Evolutionary conservation across 2,888 invertebrate genomes (phyloP).

Genomic region (Euclidia mi): DNA sequence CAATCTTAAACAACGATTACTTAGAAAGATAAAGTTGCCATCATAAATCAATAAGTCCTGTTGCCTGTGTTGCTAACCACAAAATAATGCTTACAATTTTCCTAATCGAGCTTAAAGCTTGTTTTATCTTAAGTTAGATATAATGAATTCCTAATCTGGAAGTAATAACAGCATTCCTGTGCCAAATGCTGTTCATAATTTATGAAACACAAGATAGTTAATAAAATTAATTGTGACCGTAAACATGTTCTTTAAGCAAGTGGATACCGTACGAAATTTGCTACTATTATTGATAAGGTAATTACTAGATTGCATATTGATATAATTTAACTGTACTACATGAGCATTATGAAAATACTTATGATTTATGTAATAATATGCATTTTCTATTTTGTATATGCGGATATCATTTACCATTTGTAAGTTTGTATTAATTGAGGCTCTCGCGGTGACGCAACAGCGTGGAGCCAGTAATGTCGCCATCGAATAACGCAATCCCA

Average conservation of each 20-base stretch:
- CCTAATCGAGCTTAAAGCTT: conserved; percentile 67
- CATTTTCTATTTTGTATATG: too few relatives aligned
- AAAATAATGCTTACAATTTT: conserved; percentile 62
- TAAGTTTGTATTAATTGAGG: conserved; percentile 48
- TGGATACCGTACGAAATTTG: conserved; percentile 7
- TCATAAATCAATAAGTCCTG: conserved; percentile 57
- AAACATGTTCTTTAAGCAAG: conserved; percentile 28
- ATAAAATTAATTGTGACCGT: conserved; percentile 47
- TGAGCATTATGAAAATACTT: too few relatives aligned
- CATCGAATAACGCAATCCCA: conserved; percentile 56
- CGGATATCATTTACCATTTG: background rate
- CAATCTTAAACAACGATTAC: conserved; percentile 37
- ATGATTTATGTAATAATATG: too few relatives aligned
- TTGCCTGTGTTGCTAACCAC: conserved; percentile 50
- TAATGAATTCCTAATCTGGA: conserved; percentile 85
- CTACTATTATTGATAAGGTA: conserved; percentile 19
- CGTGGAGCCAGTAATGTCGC: conserved; percentile 44
- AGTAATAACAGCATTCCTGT: conserved; percentile 78
- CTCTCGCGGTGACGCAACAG: conserved; percentile 38
- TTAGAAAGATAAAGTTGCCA: conserved; percentile 39
- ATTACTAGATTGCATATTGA: background rate
- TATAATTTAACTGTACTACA: too few relatives aligned
- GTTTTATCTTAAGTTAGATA: conserved; percentile 79
- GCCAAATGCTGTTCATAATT: conserved; percentile 66
- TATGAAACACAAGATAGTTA: conserved; percentile 57